phyloP scores from a whole-genome alignment of 1,140 invertebrate genomes.

The Ruditapes philippinarum region DNA sequence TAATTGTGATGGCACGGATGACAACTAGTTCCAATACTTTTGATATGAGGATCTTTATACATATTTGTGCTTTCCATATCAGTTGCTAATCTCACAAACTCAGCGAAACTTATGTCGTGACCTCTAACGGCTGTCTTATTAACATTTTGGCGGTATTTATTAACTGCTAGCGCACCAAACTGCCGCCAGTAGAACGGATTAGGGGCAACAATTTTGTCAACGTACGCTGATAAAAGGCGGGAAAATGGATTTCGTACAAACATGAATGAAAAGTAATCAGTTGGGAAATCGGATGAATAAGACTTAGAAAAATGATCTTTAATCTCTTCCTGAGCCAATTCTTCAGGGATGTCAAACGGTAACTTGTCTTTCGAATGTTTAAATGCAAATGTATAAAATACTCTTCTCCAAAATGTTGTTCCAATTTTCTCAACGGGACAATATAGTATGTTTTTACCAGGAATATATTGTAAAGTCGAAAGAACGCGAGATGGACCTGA shows the following conservation, averaged over 20 bases:
- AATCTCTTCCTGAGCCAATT: too few species aligned
- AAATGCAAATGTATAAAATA: neutral
- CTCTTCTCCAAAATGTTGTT: constrained; percentile 25
- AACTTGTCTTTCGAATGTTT: too few species aligned
- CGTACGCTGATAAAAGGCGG: constrained; percentile 6
- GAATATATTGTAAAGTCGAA: neutral
- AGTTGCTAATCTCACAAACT: too few species aligned
- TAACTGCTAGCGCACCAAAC: neutral
- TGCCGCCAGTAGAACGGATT: constrained; percentile 27
- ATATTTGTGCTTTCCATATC: too few species aligned
- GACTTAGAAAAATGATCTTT: neutral
- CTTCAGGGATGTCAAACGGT: too few species aligned
- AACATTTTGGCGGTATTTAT: neutral
- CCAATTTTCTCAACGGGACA: neutral
- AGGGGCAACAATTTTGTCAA: constrained; percentile 30
- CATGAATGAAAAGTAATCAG: neutral
- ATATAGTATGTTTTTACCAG: neutral
- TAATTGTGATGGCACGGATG: neutral
- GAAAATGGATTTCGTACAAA: constrained; percentile 41
- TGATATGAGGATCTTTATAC: too few species aligned
- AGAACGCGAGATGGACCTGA: too few species aligned
- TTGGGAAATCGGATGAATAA: neutral
- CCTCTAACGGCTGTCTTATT: too few species aligned
- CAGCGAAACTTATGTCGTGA: too few species aligned
- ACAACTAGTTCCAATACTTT: too few species aligned